Evolutionary conservation across 2,888 invertebrate genomes (phyloP), one percentile per base, ranked within the genome.

Genomic region (Eilema depressum): DNA sequence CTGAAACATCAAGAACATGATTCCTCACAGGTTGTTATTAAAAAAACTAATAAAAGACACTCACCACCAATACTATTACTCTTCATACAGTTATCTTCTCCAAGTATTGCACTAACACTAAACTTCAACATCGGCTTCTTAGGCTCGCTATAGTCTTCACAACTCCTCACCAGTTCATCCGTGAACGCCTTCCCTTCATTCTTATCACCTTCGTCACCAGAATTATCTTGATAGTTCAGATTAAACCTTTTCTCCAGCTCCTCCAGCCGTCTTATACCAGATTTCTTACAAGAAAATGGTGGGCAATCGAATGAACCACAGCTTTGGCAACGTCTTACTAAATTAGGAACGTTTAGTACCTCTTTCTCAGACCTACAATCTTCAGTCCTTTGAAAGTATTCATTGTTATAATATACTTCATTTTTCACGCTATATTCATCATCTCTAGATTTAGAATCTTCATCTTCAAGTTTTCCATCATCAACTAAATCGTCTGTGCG

Each of bases 81-180:
- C 76, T 88, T 93, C 14, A 87, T 85, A 0, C 83, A 77, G 70
- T 75, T 83, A n/a, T 92, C 94, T 66, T 92, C 92, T 1, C 98
- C 98, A 84, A 98, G 95, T 83, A 98, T 98, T 63, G 98, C 98
- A 96, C 97, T 98, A 77, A 98, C 98, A 96, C 98, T 98, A 93
- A 98, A 98, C 93, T 98, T 98, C 84, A 98, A 96, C 87, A 98
- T 96, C 26, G 98, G 98, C 86, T 98, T 98, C 75, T 93, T 94
- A 85, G 93, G 96, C 74, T 93, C 92, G 33, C 73, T 86, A 72
- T 88, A 92, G 37, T 94, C 92, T 23, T 95, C 95, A 85, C 93
- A 93, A 76, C 79, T 91, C 75, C 93, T 87, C 57, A 95, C 94
- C 80, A 94, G 82, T 2, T 95, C 95, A 20, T 94, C 95, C 0